A percentile compares a stretch with the other conserved stretches of the same genome.
Conservation (phyloP, 2,888 invertebrate genomes). For the Sepiola atlantica region DNA sequence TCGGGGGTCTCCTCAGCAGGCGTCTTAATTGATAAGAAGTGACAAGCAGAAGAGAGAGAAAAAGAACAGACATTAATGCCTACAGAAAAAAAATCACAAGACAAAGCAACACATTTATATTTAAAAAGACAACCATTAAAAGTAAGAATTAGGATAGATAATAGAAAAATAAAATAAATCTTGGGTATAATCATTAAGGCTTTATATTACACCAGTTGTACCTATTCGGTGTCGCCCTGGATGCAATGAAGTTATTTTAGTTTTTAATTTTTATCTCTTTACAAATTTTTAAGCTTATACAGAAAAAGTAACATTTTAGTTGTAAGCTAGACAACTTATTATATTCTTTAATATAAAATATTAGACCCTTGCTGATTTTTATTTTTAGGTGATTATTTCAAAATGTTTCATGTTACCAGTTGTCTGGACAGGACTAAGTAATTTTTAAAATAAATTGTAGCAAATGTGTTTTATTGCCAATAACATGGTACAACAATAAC, state of each 20-base stretch:
- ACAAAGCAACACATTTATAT: neutral
- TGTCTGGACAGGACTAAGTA: too few species aligned
- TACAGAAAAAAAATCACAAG: slow-evolving; percentile 18
- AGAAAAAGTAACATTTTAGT: too few species aligned
- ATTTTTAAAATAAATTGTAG: too few species aligned
- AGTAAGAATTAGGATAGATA: neutral
- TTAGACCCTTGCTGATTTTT: too few species aligned
- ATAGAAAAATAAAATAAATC: neutral
- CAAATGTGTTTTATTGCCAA: too few species aligned
- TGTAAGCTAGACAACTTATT: too few species aligned
- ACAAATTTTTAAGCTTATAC: too few species aligned
- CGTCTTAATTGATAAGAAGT: slow-evolving; percentile 33
- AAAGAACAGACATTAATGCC: neutral
- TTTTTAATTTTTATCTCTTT: neutral
- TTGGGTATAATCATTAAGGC: neutral
- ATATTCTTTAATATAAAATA: too few species aligned
- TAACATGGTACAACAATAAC: too few species aligned
- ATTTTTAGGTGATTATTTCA: too few species aligned
- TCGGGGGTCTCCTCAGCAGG: neutral
- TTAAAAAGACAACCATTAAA: neutral
- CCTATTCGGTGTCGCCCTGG: neutral
- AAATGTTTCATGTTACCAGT: too few species aligned
- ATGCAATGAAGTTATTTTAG: neutral
- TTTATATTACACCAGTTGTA: neutral
- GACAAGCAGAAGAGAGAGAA: neutral